Base-by-base conservation (phyloP, 2,113 vertebrate species). In the Phaethon lepturus region DNA sequence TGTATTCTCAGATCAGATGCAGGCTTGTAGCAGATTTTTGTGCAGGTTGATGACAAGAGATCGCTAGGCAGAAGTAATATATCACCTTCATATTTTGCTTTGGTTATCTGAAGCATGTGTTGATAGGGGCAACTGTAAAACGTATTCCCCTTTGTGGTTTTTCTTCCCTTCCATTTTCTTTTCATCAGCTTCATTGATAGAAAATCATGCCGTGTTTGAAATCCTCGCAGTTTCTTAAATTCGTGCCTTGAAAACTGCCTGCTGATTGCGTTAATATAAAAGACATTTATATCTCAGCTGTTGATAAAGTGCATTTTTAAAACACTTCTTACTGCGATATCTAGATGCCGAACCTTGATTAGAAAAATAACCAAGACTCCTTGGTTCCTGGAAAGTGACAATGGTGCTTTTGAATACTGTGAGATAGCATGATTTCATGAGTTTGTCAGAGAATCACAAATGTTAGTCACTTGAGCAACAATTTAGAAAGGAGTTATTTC, bases 81-180 rank as follows among this genome's bases (percentile, higher is more conserved):
- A 75, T 82, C 1, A 0, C 29, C 56, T 87, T 87, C 1, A 0
- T 42, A 38, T 62, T 89, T 95, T 85, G 10, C 25, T 84, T 81
- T 68, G 52, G 22, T 82, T 35, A 66, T 11, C 26, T 45, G 13
- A 89, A 84, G 23, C 29, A 66, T 68, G 35, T 92, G 64, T 83
- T 88, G 67, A 59, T 59, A 78, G 35, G 19, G 49, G 31, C 26
- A 81, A 56, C 8, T 66, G 24, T 52, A 87, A 94, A 92, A 74
- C 3, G 1, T 67, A 55, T 78, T 75, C 3, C 17, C 7, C 17
- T 84, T 38, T 74, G 64, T 38, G 28, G 2, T 17, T 89, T 92
- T 90, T 80, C 24, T 73, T 88, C 66, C n/a, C 11, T 88, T 95
- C 24, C 19, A 40, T 86, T 88, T 96, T 69, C n/a, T 92, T 90